Base-by-base conservation (phyloP, 2,113 vertebrate genomes). In the Gracilinanus agilis region DNA sequence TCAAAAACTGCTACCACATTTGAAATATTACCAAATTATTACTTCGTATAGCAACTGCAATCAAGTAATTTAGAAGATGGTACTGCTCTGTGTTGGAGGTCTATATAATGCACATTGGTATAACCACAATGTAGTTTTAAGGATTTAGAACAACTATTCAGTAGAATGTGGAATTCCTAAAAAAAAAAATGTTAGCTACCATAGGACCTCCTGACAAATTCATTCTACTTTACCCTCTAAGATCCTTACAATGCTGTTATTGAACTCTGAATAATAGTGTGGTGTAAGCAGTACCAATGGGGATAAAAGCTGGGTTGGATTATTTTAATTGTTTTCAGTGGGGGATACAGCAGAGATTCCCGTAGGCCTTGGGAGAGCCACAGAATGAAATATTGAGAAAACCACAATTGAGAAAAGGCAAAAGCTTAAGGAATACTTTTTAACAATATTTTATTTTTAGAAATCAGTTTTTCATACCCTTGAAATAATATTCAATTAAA, bases 341-440 rank as follows among this genome's bases (percentile, higher is more conserved):
- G 19, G 44, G 91, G 16, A 53, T 95, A 88, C 55, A 90, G 75
- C 29, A 93, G 94, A 91, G 24, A 56, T 24, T 58, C 34, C 83
- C 94, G 90, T n/a, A 93, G 90, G 91, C 94, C 95, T 55, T 89
- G 67, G 67, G 34, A 91, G 58, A 91, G 90, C 54, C 54, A 92
- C 58, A 94, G 44, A 12, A 92, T 90, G 95, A 96, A 54, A 83
- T 49, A 93, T n/a, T 90, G 67, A 83, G 12, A 56, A 49, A 94
- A 56, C 29, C 93, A 94, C 23, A 58, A 93, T 88, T 27, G 23
- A 90, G 49, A 24, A 94, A 90, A 83, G 21, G 23, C 93, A 94
- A 93, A 89, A 2, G 10, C 89, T 54, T 93, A 92, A 83, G 53
- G 19, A 49, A 90, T 29, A 34, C 0, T 75, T 27, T 75, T 92